These are phyloP conservation scores for Leptopilina syphax DNA, from an alignment of 2,888 invertebrate genomes.

Conservation along the genomic window DNA sequence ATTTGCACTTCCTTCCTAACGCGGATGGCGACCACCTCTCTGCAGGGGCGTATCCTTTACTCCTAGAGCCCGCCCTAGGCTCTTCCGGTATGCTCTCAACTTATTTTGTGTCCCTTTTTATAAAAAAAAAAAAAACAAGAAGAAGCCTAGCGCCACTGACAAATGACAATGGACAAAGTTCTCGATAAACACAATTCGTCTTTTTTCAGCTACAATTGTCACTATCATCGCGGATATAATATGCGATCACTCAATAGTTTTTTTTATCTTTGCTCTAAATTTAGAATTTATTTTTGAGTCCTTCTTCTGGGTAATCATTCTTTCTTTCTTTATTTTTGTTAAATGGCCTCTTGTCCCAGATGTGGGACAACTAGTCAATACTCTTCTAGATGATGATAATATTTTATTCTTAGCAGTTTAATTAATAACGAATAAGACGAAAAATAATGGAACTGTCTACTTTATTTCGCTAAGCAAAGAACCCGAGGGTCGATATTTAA, in stretches of 20 bases:
- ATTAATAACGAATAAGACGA: too few species aligned
- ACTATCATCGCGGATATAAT: too few species aligned
- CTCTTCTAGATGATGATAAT: too few species aligned
- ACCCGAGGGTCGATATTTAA: too few species aligned
- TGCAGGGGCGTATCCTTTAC: conserved; percentile 72
- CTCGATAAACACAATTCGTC: neutral
- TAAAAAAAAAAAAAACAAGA: neutral
- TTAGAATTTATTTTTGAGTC: too few species aligned
- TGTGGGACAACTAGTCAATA: too few species aligned
- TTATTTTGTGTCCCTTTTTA: conserved; percentile 15
- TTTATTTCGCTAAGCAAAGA: too few species aligned
- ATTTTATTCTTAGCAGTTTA: too few species aligned
- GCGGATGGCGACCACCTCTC: conserved; percentile 73
- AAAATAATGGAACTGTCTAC: too few species aligned
- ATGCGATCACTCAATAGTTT: neutral
- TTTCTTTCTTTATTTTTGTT: too few species aligned
- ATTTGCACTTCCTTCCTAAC: conserved; percentile 74
- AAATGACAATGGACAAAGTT: conserved; percentile 21
- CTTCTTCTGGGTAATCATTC: too few species aligned
- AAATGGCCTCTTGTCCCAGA: too few species aligned
- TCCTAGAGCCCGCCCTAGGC: conserved; percentile 61
- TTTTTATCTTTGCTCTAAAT: neutral
- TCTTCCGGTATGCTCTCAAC: conserved; percentile 62
- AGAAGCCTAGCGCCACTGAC: neutral
- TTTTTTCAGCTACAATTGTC: neutral